Percentiles rank a stretch among this genome's conserved stretches.
These are phyloP conservation scores for Heterotis niloticus DNA, from an alignment of 2,113 vertebrate species.

Conservation along the genomic window DNA sequence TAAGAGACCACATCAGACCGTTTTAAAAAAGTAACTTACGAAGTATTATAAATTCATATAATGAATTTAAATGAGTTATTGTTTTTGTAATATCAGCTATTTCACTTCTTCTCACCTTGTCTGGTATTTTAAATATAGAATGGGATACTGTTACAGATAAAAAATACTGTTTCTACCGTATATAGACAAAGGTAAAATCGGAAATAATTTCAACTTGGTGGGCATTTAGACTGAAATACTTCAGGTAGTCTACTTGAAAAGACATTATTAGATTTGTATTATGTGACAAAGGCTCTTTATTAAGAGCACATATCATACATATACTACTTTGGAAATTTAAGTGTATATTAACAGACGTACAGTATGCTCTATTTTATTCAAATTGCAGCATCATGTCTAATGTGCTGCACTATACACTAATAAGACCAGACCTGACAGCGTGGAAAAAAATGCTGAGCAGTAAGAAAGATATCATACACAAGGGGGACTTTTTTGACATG, in stretches of 20 bases:
- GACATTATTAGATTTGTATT: background rate
- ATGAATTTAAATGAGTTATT: background rate
- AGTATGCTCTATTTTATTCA: background rate
- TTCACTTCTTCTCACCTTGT: background rate
- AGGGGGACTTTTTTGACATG: background rate
- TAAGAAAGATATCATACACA: slow-evolving; percentile 1
- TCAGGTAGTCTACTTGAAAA: background rate
- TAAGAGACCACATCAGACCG: background rate
- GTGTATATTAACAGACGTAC: no score
- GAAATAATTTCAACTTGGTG: background rate
- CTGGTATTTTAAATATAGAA: background rate
- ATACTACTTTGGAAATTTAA: background rate
- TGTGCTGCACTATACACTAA: background rate
- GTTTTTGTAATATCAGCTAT: background rate
- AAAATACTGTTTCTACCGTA: background rate
- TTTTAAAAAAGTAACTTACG: background rate
- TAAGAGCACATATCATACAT: background rate
- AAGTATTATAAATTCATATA: background rate
- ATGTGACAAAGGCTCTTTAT: background rate
- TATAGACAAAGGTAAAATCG: background rate
- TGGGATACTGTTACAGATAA: background rate
- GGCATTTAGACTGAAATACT: background rate
- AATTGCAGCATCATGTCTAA: slow-evolving; percentile 2
- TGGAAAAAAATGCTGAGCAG: background rate
- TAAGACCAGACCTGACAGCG: background rate